Evolutionary conservation across 2,888 invertebrate species (phyloP).

Genomic region (Seira sanloemensis): DNA sequence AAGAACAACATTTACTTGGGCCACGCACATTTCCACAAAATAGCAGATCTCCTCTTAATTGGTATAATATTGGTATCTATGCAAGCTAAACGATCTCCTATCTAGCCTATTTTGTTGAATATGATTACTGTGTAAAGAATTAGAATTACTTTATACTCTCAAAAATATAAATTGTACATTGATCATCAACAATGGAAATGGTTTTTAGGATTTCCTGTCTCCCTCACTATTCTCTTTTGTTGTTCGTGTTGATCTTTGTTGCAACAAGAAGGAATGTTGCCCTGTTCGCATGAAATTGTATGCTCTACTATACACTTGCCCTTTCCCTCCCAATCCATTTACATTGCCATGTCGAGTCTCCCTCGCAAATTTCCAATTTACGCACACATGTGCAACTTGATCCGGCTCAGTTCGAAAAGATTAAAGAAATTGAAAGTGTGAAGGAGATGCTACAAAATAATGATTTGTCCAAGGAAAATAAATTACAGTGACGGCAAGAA

Average conservation of each 20-base stretch:
- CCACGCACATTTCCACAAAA: too few species aligned
- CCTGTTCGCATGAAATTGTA: not conserved
- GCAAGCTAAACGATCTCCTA: too few species aligned
- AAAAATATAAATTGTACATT: conserved; percentile 48
- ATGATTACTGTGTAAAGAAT: too few species aligned
- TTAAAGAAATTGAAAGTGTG: not conserved
- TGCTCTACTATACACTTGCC: not conserved
- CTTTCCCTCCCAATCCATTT: not conserved
- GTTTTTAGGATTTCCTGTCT: conserved; percentile 44
- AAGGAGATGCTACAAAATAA: conserved; percentile 15
- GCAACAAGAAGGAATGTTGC: conserved; percentile 47
- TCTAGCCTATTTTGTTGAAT: too few species aligned
- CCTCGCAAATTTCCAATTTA: not conserved
- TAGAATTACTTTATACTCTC: not conserved
- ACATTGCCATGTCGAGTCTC: not conserved
- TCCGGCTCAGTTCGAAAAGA: not conserved
- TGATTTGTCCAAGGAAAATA: not conserved
- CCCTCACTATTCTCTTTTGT: too few species aligned
- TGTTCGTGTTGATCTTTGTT: conserved; percentile 14
- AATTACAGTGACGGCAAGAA: not conserved
- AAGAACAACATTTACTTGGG: too few species aligned
- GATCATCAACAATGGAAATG: conserved; percentile 57
- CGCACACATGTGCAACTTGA: too few species aligned
- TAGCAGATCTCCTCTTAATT: too few species aligned
- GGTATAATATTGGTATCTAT: too few species aligned